Evolutionary conservation across 2,113 vertebrate species (phyloP).

Genomic region (Amazona guildingii): DNA sequence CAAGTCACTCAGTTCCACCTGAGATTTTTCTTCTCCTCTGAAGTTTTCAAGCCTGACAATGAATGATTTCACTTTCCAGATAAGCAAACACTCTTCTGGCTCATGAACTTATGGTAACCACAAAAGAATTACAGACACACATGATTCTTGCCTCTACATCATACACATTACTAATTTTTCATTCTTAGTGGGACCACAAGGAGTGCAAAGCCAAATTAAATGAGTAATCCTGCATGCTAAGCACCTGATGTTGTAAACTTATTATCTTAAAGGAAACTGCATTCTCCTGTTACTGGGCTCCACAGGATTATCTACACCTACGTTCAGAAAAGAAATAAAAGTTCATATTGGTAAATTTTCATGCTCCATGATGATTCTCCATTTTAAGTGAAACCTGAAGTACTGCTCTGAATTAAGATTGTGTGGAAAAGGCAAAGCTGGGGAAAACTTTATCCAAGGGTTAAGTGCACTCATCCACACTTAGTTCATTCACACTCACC

Average conservation of each 20-base stretch:
- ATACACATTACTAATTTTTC: neutral
- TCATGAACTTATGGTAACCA: neutral
- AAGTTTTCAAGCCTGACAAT: neutral
- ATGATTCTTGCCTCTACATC: neutral
- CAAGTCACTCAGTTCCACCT: neutral
- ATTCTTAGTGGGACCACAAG: neutral
- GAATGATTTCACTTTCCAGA: neutral
- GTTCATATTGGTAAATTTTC: neutral
- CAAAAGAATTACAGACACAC: neutral
- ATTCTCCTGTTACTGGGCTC: neutral
- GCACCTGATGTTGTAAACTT: neutral
- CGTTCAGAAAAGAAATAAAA: neutral
- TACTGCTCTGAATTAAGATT: neutral
- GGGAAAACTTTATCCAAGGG: neutral
- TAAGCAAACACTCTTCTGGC: neutral
- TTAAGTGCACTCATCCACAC: neutral
- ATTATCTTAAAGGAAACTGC: neutral
- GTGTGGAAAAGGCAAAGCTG: neutral
- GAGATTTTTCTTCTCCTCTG: neutral
- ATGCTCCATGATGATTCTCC: neutral
- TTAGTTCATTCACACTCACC: neutral
- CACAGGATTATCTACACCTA: neutral
- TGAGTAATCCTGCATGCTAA: neutral
- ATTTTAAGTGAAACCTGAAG: neutral
- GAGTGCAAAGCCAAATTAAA: neutral